phyloP scores from a whole-genome alignment of 2,797 vertebrate genomes.

The Hydrolagus colliei region DNA sequence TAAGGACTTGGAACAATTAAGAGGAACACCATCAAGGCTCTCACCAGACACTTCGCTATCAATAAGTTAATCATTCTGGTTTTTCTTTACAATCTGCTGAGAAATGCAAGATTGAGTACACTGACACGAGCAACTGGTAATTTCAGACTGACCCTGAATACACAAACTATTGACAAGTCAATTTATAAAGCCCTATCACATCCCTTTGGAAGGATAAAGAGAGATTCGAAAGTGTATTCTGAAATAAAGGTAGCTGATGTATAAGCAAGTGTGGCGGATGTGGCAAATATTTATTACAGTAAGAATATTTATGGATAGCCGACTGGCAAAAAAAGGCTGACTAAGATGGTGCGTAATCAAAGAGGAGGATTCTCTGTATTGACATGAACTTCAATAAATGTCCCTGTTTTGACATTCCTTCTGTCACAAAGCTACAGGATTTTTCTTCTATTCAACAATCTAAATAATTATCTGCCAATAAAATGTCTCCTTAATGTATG shows the following conservation, averaged over 20 bases:
- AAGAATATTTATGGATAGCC: neutral
- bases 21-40: neutral
- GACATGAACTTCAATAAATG: neutral
- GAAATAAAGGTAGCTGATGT: neutral
- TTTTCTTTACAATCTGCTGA: conserved; percentile 25
- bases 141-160: neutral
- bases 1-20: too few species aligned
- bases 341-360: neutral
- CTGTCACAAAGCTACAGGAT: neutral
- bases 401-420: neutral
- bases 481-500: neutral
- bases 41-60: neutral
- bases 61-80: conserved; percentile 5
- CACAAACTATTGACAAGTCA: neutral
- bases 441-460: neutral
- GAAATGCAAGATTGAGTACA: neutral
- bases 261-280: neutral
- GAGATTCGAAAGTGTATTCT: neutral
- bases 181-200: neutral
- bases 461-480: neutral
- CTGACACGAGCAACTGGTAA: neutral
- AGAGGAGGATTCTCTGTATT: neutral
- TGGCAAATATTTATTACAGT: neutral
- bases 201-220: neutral
- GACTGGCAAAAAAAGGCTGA: neutral